These are phyloP conservation scores for Andrena fulva DNA, from an alignment of 2,888 invertebrate genomes.

Conservation along the genomic window DNA sequence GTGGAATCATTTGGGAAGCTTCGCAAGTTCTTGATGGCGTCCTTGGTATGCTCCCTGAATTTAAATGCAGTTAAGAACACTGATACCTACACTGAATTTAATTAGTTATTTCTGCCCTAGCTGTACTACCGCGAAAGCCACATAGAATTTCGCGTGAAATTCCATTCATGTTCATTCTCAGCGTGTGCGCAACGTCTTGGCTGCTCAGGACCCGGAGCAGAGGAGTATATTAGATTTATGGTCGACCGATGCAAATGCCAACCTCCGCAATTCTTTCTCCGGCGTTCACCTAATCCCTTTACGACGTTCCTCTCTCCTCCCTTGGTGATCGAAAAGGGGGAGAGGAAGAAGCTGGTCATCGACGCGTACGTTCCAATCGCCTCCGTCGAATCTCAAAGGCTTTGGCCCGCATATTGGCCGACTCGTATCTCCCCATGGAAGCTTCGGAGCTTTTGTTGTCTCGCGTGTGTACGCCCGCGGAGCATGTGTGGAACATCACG, in stretches of 20 bases:
- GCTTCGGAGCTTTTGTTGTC: conserved; percentile 64
- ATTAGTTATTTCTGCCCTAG: no score
- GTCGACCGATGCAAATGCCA: conserved; percentile 50
- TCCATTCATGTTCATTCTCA: not conserved
- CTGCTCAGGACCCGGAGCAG: not conserved
- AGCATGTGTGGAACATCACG: conserved; percentile 45
- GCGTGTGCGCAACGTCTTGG: not conserved
- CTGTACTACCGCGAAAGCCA: no score
- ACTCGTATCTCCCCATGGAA: conserved; percentile 63
- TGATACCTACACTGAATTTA: no score
- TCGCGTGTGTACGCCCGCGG: conserved; percentile 19
- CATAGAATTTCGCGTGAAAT: not conserved
- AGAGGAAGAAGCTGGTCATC: conserved; percentile 55
- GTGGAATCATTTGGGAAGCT: no score
- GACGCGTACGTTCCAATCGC: conserved; percentile 57
- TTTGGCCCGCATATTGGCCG: conserved; percentile 73
- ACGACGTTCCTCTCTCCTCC: conserved; percentile 33
- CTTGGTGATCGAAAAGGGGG: not conserved
- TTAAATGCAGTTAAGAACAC: no score
- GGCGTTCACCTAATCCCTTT: conserved; percentile 56
- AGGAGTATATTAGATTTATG: conserved; percentile 58
- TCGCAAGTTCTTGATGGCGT: no score
- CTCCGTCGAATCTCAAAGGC: conserved; percentile 74
- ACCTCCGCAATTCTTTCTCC: conserved; percentile 46
- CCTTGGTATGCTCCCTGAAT: no score